phyloP scores from a whole-genome alignment of 2,888 invertebrate species.

The Cosmia pyralina region DNA sequence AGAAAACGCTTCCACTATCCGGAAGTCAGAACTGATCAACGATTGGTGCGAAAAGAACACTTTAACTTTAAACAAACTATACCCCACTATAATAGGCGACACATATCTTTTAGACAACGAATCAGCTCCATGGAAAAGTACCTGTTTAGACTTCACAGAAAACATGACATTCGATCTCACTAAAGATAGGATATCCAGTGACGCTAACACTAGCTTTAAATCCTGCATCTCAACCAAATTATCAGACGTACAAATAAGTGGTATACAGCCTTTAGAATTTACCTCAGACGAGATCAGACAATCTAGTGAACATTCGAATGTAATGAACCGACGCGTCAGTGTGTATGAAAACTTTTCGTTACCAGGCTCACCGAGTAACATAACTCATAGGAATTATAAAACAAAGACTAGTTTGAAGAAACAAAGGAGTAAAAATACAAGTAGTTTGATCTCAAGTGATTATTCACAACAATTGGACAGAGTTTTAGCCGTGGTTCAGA shows the following conservation, averaged over 20 bases:
- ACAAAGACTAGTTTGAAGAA: slow-evolving; percentile 80
- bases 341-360: slow-evolving; percentile 85
- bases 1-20: slow-evolving; percentile 65
- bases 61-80: slow-evolving; percentile 82
- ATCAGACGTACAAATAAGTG: slow-evolving; percentile 79
- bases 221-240: slow-evolving; percentile 77
- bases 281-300: slow-evolving; percentile 69
- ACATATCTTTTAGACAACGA: slow-evolving; percentile 81
- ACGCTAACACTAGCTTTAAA: slow-evolving; percentile 77
- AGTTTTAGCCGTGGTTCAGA: slow-evolving; percentile 82
- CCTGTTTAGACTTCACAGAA: slow-evolving; percentile 70
- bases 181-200: slow-evolving; percentile 65
- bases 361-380: slow-evolving; percentile 83
- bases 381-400: slow-evolving; percentile 84
- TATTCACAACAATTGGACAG: slow-evolving; percentile 76
- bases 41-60: slow-evolving; percentile 86
- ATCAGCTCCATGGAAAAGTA: slow-evolving; percentile 74
- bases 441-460: slow-evolving; percentile 70
- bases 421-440: slow-evolving; percentile 43
- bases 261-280: slow-evolving; percentile 75
- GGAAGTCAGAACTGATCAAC: slow-evolving; percentile 84
- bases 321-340: slow-evolving; percentile 73
- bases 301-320: slow-evolving; percentile 55
- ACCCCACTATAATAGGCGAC: slow-evolving; percentile 85
- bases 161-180: slow-evolving; percentile 77